Evolutionary conservation across 2,113 vertebrate species (phyloP).

Genomic region (Rhizomys pruinosus): DNA sequence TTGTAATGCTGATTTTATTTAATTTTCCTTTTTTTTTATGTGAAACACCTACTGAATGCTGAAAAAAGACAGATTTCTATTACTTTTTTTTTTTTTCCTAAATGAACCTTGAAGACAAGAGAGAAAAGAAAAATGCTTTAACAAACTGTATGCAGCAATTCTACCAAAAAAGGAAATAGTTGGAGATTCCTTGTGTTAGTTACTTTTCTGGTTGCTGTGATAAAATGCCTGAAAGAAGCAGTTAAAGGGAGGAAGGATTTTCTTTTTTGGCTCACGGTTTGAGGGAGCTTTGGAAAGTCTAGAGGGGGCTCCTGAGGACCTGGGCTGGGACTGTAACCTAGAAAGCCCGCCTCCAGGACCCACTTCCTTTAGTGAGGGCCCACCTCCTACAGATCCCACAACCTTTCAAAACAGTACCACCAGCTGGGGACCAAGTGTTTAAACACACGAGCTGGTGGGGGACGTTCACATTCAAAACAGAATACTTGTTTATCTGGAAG

Average conservation of each 20-base stretch:
- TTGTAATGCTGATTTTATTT: conserved; percentile 7
- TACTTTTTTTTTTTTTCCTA: conserved; percentile 18
- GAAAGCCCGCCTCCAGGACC: not conserved
- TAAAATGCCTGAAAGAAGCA: not conserved
- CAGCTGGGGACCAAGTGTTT: not conserved
- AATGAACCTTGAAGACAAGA: conserved; percentile 14
- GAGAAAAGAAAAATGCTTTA: not conserved
- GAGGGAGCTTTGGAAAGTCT: too few relatives aligned
- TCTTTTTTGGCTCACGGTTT: not conserved
- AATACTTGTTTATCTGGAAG: not conserved
- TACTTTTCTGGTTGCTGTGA: not conserved
- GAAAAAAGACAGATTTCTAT: not conserved
- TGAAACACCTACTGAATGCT: not conserved
- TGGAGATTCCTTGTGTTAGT: not conserved
- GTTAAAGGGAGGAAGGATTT: not conserved
- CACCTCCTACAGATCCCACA: not conserved
- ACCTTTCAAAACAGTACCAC: not conserved
- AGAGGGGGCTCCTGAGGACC: not conserved
- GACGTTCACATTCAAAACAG: too few relatives aligned
- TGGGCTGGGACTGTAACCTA: too few relatives aligned
- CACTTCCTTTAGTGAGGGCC: not conserved
- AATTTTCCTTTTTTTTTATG: not conserved
- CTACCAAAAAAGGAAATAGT: not conserved
- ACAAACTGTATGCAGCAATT: not conserved
- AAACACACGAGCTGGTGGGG: not conserved